Evolutionary conservation across 2,888 invertebrate genomes (phyloP).

Genomic region (Eupithecia abbreviata): DNA sequence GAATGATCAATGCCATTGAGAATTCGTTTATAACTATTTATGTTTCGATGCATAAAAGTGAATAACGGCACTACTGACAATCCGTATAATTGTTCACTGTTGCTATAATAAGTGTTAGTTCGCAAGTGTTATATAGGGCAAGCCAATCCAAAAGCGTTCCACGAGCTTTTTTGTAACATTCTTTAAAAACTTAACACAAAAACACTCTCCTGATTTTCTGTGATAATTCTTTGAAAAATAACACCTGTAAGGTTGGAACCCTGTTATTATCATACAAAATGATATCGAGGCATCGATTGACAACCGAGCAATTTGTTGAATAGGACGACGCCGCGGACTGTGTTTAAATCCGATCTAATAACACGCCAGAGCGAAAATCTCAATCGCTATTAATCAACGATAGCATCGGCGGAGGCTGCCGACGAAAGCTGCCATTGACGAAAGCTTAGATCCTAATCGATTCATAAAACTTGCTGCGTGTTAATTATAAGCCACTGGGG

Average conservation of each 20-base stretch:
- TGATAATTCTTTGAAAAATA: conserved; percentile 34
- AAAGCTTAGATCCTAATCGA: conserved; percentile 84
- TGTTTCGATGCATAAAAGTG: neutral
- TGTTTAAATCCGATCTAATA: conserved; percentile 75
- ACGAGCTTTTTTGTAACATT: conserved; percentile 1
- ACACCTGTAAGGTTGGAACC: conserved; percentile 32
- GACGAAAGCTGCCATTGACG: conserved; percentile 82
- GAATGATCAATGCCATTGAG: conserved; percentile 53
- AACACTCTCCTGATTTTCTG: neutral
- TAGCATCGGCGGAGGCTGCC: conserved; percentile 70
- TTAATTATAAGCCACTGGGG: conserved; percentile 83
- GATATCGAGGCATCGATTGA: conserved; percentile 68
- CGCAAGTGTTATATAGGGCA: neutral
- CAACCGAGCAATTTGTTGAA: conserved; percentile 74
- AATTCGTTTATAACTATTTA: neutral
- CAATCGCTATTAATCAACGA: conserved; percentile 82
- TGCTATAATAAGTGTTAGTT: neutral
- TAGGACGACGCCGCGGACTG: conserved; percentile 59
- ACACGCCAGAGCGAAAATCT: conserved; percentile 78
- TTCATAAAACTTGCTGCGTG: conserved; percentile 83
- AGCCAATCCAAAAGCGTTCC: neutral
- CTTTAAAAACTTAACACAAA: conserved; percentile 5
- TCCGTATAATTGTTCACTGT: neutral
- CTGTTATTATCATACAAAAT: conserved; percentile 52
- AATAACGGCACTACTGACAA: conserved; percentile 1